Conservation (phyloP, 2,113 vertebrate species). For the Atherinomorus stipes region DNA sequence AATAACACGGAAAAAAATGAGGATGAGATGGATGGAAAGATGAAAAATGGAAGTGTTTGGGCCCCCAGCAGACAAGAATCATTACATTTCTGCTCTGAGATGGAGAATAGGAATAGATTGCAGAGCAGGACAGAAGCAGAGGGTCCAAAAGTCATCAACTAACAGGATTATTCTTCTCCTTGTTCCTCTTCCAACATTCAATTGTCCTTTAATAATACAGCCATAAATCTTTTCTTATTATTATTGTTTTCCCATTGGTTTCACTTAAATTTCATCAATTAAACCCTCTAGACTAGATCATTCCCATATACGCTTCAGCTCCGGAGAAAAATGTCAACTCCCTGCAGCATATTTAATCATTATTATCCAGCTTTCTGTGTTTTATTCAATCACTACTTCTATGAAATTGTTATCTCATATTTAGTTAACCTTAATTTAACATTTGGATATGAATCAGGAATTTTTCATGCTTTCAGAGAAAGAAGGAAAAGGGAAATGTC, state of each 20-base stretch:
- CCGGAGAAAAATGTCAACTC: too few species aligned
- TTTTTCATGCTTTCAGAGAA: not conserved
- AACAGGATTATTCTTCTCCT: conserved; percentile 28
- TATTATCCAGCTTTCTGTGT: too few species aligned
- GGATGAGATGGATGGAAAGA: conserved; percentile 6
- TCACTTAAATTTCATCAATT: not conserved
- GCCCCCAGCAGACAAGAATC: conserved; percentile 47
- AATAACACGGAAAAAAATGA: not conserved
- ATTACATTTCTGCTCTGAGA: conserved; percentile 48
- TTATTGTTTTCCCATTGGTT: not conserved
- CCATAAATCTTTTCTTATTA: conserved; percentile 19
- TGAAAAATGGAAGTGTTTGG: conserved; percentile 45
- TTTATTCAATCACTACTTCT: too few species aligned
- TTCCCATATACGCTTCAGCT: too few species aligned
- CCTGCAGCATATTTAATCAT: too few species aligned
- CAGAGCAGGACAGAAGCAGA: conserved; percentile 1
- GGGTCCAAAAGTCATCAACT: conserved; percentile 49
- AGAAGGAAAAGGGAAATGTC: conserved; percentile 28
- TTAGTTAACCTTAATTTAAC: not conserved
- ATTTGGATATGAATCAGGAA: not conserved
- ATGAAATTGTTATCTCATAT: too few species aligned
- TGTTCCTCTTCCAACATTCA: conserved; percentile 20
- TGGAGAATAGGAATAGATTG: conserved; percentile 46
- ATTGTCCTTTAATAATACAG: conserved; percentile 23
- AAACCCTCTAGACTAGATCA: not conserved